A percentile compares a stretch with the other conserved stretches of the same genome.
These are phyloP conservation scores for Cylas formicarius DNA, from an alignment of 1,140 invertebrate genomes.

Conservation along the genomic window DNA sequence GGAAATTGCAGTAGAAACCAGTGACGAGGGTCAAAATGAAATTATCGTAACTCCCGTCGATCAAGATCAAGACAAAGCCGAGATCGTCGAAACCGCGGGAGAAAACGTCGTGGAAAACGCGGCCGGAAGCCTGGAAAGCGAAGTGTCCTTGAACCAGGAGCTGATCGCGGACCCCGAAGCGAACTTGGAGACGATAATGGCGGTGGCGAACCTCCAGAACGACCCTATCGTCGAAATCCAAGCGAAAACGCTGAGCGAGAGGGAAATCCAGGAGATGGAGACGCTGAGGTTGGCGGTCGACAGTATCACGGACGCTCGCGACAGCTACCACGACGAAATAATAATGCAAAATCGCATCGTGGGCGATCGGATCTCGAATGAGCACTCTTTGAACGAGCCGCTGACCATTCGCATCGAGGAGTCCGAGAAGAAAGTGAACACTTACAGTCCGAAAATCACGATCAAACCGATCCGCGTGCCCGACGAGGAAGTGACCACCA, in stretches of 20 bases:
- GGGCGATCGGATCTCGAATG: no score
- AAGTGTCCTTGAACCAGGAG: constrained; percentile 1
- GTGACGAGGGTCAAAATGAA: no score
- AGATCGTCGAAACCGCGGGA: constrained; percentile 3
- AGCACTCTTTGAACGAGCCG: no score
- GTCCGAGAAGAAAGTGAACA: constrained; percentile 24
- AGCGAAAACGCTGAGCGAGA: constrained; percentile 16
- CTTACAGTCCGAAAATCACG: constrained; percentile 37
- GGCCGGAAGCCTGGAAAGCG: no score
- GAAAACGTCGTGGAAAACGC: no score
- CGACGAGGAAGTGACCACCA: constrained; percentile 27
- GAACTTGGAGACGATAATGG: constrained; percentile 27
- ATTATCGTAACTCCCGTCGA: no score
- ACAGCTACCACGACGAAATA: no score
- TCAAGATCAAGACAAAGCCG: no score
- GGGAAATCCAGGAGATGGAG: constrained; percentile 25
- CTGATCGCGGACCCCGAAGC: no score
- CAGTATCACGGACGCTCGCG: constrained; percentile 20
- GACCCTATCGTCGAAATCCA: constrained; percentile 7
- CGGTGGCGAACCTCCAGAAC: constrained; percentile 23
- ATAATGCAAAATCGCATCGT: no score
- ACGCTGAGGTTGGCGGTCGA: constrained; percentile 22
- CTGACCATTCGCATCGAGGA: constrained; percentile 27
- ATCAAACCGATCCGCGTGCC: constrained; percentile 35
- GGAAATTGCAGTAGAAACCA: no score